Evolutionary conservation across 2,888 invertebrate species (phyloP).

Genomic region (Cephalotes varians): DNA sequence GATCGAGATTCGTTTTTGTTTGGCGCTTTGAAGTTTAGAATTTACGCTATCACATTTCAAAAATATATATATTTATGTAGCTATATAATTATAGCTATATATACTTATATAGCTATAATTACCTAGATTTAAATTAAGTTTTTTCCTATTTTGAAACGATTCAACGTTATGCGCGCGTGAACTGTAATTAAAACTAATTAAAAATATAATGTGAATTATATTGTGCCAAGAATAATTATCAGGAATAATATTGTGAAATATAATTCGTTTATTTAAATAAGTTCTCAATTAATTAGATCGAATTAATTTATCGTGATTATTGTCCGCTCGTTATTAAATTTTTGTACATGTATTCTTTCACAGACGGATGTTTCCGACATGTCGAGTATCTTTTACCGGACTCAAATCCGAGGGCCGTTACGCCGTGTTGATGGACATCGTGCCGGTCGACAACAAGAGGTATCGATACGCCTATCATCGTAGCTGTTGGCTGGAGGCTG

Average conservation of each 20-base stretch:
- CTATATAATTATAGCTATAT: too few relatives aligned
- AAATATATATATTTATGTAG: constrained; percentile 6
- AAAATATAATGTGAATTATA: too few relatives aligned
- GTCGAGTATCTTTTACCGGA: constrained; percentile 91
- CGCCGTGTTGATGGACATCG: constrained; percentile 92
- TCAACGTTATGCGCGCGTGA: background rate
- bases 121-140: background rate
- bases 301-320: background rate
- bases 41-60: background rate
- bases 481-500: constrained; percentile 93
- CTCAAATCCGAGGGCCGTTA: constrained; percentile 90
- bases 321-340: background rate
- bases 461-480: constrained; percentile 94
- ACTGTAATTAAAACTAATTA: background rate
- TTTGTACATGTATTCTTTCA: constrained; percentile 77
- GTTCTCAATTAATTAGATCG: background rate
- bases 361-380: constrained; percentile 94
- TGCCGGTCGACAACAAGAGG: constrained; percentile 92
- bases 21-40: background rate
- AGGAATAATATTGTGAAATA: background rate
- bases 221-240: too few relatives aligned
- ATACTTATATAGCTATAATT: background rate
- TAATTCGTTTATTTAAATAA: background rate
- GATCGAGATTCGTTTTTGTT: constrained; percentile 23
- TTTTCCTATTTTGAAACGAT: background rate